Conservation (phyloP, 2,113 vertebrate genomes). For the Todiramphus chloris region DNA sequence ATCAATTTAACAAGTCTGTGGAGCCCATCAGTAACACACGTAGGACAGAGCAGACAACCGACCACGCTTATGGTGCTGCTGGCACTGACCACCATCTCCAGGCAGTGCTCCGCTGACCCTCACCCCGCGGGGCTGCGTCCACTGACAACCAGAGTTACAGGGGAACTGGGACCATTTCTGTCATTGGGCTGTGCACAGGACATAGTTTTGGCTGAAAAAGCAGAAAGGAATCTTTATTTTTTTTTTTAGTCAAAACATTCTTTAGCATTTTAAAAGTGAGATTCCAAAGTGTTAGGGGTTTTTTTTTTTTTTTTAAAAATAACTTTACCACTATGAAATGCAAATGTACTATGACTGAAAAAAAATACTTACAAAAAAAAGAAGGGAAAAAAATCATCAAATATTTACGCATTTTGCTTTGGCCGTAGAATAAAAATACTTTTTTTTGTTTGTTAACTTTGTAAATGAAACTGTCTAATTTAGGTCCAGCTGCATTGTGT, state of each 20-base stretch:
- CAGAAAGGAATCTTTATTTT: not conserved
- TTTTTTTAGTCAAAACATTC: not conserved
- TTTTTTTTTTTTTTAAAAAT: not conserved
- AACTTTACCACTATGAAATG: not conserved
- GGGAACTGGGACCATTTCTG: rapidly evolving
- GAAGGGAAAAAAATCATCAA: not conserved
- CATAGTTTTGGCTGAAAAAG: not conserved
- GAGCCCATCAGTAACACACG: not conserved
- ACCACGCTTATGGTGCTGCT: rapidly evolving
- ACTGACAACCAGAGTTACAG: not conserved
- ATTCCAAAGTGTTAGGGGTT: not conserved
- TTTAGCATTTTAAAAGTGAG: not conserved
- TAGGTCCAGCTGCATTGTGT: not conserved
- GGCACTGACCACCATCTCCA: not conserved
- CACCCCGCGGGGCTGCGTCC: rapidly evolving
- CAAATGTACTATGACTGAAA: not conserved
- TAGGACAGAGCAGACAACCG: not conserved
- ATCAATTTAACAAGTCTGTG: not conserved
- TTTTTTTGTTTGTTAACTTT: not conserved
- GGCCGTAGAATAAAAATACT: not conserved
- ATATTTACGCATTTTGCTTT: not conserved
- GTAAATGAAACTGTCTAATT: not conserved
- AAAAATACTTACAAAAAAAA: not conserved
- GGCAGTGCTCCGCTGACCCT: no score
- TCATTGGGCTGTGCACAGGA: not conserved